Base-by-base conservation (phyloP, 2,797 vertebrate species). In the Hyperoplus immaculatus region DNA sequence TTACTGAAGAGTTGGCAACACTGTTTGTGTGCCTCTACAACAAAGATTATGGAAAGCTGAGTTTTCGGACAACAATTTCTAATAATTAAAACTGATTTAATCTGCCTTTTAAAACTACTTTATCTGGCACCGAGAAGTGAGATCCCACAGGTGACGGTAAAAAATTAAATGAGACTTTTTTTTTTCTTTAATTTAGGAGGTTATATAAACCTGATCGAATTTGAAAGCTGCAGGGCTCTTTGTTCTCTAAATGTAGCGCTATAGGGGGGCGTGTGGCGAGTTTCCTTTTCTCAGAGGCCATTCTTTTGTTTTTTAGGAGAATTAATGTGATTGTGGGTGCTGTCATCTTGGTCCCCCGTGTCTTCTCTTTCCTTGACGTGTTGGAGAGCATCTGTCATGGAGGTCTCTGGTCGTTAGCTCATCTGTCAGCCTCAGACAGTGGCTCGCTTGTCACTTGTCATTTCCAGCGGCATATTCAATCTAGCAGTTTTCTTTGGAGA, bases 391-490 rank as follows among this genome's bases (percentile, higher is more conserved):
- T 91, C 92, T 93, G 91, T 94, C 92, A 93, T 43, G 77, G 78
- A 88, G 92, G 93, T 92, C 92, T 92, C 89, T 88, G 82, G 82
- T 90, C 72, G 82, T 93, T 93, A 94, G 88, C 92, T 94, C 81
- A 68, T 92, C 94, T 92, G 91, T 94, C 93, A 94, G 89, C 84
- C 85, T 78, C 80, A 90, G 85, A 92, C 90, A 89, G 89, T 75
- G 66, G 77, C 87, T 92, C 75, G 74, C 91, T 87, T 91, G 89
- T 95, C 93, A 89, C 89, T 90, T 95, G 93, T 94, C 92, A 93
- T 92, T 91, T 93, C 87, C 85, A 89, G 81, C 60, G 62, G 85
- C 81, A 16, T 75, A 84, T 88, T 89, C 87, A 88, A 89, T 90
- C 77, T 83, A 81, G 80, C 89, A 75, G 87, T 89, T 92, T 89